These are phyloP conservation scores for Mesorhabditis belari DNA, from an alignment of 2,888 invertebrate genomes.

Conservation along the genomic window DNA sequence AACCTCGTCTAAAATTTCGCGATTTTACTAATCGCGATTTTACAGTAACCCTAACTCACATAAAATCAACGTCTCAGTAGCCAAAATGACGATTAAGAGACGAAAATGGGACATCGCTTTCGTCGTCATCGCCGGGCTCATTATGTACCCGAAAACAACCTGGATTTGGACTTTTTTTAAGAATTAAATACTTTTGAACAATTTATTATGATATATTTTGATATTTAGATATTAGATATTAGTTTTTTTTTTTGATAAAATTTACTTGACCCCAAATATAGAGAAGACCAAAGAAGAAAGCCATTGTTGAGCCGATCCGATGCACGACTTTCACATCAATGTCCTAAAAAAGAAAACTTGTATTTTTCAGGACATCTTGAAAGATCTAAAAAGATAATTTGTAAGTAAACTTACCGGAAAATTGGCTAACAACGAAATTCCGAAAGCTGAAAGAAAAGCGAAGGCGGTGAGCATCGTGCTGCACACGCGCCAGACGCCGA, in stretches of 20 bases:
- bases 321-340: not conserved
- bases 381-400: no score
- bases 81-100: not conserved
- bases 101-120: not conserved
- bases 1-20: not conserved
- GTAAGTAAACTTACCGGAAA: slow-evolving; percentile 7
- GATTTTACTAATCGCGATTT: not conserved
- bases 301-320: not conserved
- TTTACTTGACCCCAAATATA: not conserved
- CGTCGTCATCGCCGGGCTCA: not conserved
- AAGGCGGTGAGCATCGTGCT: slow-evolving; percentile 7
- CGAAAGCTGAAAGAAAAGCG: slow-evolving; percentile 11
- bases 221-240: no score
- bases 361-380: no score
- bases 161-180: no score
- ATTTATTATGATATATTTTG: no score
- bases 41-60: not conserved
- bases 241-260: no score
- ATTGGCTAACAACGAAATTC: slow-evolving; percentile 15
- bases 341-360: not conserved
- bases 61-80: not conserved
- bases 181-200: no score
- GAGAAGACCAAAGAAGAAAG: not conserved
- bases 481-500: slow-evolving; percentile 7
- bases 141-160: not conserved